Conservation (phyloP, 2,113 vertebrate species). For the Megaceryle torquata region DNA sequence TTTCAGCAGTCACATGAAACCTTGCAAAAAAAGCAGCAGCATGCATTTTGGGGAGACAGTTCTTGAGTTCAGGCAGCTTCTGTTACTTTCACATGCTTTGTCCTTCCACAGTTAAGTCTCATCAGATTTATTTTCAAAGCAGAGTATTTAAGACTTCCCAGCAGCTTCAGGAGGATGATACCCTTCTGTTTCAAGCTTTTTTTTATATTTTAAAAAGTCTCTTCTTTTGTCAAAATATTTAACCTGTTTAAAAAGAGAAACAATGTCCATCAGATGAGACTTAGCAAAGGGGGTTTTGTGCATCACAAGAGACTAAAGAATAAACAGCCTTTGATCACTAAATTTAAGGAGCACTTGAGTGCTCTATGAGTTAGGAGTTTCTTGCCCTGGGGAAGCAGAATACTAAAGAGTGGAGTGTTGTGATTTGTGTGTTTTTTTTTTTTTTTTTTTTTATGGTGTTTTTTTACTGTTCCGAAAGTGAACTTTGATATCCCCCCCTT, state of each 20-base stretch:
- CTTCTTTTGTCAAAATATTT: conserved; percentile 92
- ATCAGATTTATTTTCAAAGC: neutral
- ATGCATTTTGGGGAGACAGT: neutral
- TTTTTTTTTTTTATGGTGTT: neutral
- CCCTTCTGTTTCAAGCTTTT: conserved; percentile 81
- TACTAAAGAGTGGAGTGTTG: accelerated
- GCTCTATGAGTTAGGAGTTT: neutral
- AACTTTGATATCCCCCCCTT: neutral
- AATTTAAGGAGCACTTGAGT: neutral
- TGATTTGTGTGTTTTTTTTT: neutral
- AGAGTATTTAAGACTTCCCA: conserved; percentile 65
- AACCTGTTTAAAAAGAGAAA: conserved; percentile 77
- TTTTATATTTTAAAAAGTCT: conserved; percentile 93
- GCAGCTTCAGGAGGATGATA: conserved; percentile 75
- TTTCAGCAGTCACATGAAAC: neutral
- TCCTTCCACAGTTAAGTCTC: neutral
- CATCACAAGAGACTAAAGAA: neutral
- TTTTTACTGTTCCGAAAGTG: neutral
- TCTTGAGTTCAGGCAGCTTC: neutral
- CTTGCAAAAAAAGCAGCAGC: neutral
- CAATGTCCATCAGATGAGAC: neutral
- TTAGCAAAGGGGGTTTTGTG: neutral
- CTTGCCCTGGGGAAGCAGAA: neutral
- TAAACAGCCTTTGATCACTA: neutral
- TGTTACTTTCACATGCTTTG: neutral